Evolutionary conservation across 2,797 vertebrate species (phyloP).

Genomic region (Thamnophis elegans): DNA sequence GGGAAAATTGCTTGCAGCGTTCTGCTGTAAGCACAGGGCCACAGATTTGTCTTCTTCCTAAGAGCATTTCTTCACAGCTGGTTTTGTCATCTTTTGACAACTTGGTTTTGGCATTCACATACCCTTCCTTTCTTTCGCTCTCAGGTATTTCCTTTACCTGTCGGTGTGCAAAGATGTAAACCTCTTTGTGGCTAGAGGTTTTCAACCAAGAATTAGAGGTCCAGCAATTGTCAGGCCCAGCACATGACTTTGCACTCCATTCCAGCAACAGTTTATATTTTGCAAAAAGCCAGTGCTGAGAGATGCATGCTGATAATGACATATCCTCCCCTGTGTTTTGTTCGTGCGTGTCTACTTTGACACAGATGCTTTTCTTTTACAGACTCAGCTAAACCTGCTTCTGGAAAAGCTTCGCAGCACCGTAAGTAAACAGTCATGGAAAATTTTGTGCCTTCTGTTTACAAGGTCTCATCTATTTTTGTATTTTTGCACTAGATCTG

Average conservation of each 20-base stretch:
- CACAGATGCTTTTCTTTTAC: constrained; percentile 54
- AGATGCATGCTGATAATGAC: constrained; percentile 46
- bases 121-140: background rate
- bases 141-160: background rate
- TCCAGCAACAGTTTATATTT: constrained; percentile 1
- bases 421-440: constrained; percentile 75
- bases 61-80: background rate
- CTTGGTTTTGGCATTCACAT: background rate
- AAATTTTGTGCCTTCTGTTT: constrained; percentile 4
- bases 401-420: constrained; percentile 97
- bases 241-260: constrained; percentile 18
- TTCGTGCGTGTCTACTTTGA: constrained; percentile 4
- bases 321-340: background rate
- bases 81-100: background rate
- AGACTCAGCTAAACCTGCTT: constrained; percentile 95
- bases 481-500: background rate
- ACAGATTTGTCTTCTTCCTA: background rate
- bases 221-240: constrained; percentile 33
- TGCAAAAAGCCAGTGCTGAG: constrained; percentile 14
- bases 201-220: constrained; percentile 12
- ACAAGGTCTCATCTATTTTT: background rate
- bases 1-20: background rate
- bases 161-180: background rate
- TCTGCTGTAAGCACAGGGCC: background rate
- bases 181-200: background rate